Evolutionary conservation across 2,888 invertebrate species (phyloP), one percentile per base, ranked within the genome.

Genomic region (Muscina levida): DNA sequence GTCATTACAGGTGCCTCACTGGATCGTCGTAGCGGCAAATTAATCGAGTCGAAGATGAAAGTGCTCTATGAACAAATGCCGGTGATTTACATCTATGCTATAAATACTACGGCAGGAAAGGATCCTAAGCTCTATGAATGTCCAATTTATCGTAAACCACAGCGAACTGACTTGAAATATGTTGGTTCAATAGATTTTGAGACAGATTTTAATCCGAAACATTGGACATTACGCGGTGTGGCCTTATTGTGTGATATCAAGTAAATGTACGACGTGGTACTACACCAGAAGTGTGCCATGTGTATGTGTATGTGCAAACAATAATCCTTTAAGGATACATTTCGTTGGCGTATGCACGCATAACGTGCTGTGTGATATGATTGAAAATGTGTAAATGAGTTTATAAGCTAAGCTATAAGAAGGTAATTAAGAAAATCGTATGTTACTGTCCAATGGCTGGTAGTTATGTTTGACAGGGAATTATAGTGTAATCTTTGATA

Each of bases 201-300:
- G 91, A 97, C 95, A 0, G 97, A 97, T 89, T 95, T 95, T 87
- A 96, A 95, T 91, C 96, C 98, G 1, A 93, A 97, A 76, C 98
- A 98, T 90, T 98, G 98, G 98, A 96, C 97, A 0, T 91, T 98
- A 70, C 92, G 98, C 84, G 98, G 98, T 3, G 98, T 98, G n/a
- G 98, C 97, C 0, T 91, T 98, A 13, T 92, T 98, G 71, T 98
- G 98, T 91, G 98, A 98, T 91, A 98, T 97, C 84, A 98, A 98
- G 92, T 98, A 93, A 93, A 86, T n/a, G n/a, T n/a, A n/a, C n/a
- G n/a, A n/a, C n/a, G n/a, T n/a, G n/a, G n/a, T n/a, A n/a, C n/a
- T n/a, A n/a, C n/a, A n/a, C n/a, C n/a, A n/a, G n/a, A n/a, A n/a
- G n/a, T n/a, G n/a, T n/a, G n/a, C 0, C 1, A 42, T 62, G 19